phyloP scores from a whole-genome alignment of 1,140 invertebrate genomes.

The Araneus ventricosus region DNA sequence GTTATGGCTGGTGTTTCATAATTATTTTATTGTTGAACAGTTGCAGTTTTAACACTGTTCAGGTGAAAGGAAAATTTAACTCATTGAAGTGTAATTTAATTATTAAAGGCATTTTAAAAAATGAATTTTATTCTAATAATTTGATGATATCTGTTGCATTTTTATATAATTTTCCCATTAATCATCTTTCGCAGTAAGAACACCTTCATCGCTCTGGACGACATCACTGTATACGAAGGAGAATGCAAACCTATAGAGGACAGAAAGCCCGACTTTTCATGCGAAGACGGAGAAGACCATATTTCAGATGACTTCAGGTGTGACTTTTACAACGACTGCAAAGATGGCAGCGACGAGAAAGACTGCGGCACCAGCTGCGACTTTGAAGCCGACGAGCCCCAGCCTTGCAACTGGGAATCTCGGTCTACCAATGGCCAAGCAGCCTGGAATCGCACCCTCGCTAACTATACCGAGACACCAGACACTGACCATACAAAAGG shows the following conservation, averaged over 20 bases:
- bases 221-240: constrained; percentile 65
- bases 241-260: constrained; percentile 55
- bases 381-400: constrained; percentile 60
- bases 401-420: constrained; percentile 68
- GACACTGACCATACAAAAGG: constrained; percentile 67
- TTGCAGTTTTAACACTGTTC: too few species aligned
- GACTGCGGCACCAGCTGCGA: constrained; percentile 74
- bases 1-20: too few species aligned
- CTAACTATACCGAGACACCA: background rate
- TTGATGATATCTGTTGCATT: too few species aligned
- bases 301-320: constrained; percentile 72
- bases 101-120: too few species aligned
- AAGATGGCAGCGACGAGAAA: constrained; percentile 72
- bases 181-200: constrained; percentile 3
- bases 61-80: too few species aligned
- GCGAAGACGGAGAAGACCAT: constrained; percentile 46
- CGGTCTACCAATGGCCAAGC: background rate
- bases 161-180: too few species aligned
- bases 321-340: constrained; percentile 76
- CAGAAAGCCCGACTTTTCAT: constrained; percentile 57
- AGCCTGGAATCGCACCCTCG: constrained; percentile 33
- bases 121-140: too few species aligned
- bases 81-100: too few species aligned
- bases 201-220: constrained; percentile 75
- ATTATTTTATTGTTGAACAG: too few species aligned